Evolutionary conservation across 30 jellyfish, hydroid and myxozoan genomes (phyloP).

Genomic region (Clytia hemisphaerica): DNA sequence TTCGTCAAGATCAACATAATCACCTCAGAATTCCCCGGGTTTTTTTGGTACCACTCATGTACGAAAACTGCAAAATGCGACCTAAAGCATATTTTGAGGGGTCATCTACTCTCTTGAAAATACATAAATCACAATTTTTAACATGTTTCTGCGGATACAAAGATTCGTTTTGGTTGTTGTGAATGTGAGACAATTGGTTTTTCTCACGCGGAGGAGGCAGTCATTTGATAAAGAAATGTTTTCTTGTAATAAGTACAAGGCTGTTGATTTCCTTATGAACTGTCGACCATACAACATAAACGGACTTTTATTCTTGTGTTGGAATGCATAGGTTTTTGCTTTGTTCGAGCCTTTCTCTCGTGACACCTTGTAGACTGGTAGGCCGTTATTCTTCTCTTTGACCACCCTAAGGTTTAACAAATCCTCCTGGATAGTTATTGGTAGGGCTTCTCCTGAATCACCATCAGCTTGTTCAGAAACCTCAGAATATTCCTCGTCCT

Average conservation of each 20-base stretch:
- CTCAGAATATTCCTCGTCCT: slow-evolving; percentile 3
- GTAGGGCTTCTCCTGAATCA: background rate
- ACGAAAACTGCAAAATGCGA: no score
- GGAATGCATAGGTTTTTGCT: no score
- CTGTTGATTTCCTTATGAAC: slow-evolving; percentile 11
- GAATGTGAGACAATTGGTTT: background rate
- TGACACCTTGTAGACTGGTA: slow-evolving; percentile 6
- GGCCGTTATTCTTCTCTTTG: background rate
- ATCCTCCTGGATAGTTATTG: slow-evolving; percentile 14
- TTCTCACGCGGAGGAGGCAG: slow-evolving; percentile 3
- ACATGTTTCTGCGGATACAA: no score
- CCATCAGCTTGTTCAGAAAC: background rate
- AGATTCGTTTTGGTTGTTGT: no score
- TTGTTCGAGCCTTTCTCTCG: no score
- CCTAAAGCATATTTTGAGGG: no score
- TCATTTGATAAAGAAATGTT: slow-evolving; percentile 10
- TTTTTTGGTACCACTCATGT: no score
- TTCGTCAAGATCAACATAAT: no score
- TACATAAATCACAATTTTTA: no score
- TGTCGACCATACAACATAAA: slow-evolving; percentile 17
- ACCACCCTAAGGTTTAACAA: background rate
- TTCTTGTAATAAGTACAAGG: slow-evolving; percentile 5
- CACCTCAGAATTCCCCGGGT: no score
- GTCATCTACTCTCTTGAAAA: no score
- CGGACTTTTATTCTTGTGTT: slow-evolving; percentile 1